Conservation (phyloP, 2,797 vertebrate genomes). For the Cirrhinus molitorella region DNA sequence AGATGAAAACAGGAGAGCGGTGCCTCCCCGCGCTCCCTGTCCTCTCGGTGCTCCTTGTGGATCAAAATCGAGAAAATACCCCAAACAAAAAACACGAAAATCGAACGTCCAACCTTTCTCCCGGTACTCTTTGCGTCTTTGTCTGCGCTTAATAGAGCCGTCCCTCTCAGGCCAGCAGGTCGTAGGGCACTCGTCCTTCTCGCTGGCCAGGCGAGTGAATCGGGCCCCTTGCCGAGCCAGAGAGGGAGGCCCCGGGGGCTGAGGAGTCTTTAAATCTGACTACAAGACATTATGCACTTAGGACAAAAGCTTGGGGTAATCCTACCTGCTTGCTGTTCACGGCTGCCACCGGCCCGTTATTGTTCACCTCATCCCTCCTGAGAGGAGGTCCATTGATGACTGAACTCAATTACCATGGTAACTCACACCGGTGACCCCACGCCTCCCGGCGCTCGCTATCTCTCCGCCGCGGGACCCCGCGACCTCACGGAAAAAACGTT, state of each 20-base stretch:
- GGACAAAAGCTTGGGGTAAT: slow-evolving; percentile 95
- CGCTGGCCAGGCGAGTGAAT: slow-evolving; percentile 84
- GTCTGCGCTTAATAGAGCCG: slow-evolving; percentile 59
- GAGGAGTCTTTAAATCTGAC: slow-evolving; percentile 97
- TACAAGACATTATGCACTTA: slow-evolving; percentile 95
- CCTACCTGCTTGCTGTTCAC: slow-evolving; percentile 98
- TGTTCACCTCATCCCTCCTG: slow-evolving; percentile 88
- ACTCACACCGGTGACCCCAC: slow-evolving; percentile 89
- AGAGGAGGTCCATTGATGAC: slow-evolving; percentile 91
- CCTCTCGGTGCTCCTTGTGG: not conserved
- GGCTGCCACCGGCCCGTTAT: slow-evolving; percentile 93
- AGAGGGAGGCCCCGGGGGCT: slow-evolving; percentile 83
- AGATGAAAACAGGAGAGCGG: slow-evolving; percentile 76
- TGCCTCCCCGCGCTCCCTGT: slow-evolving; percentile 35
- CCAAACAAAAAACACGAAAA: slow-evolving; percentile 46
- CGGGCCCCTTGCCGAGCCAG: slow-evolving; percentile 86
- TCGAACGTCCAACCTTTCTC: slow-evolving; percentile 66
- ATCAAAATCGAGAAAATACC: slow-evolving; percentile 35
- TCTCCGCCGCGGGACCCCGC: slow-evolving; percentile 76
- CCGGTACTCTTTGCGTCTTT: slow-evolving; percentile 63
- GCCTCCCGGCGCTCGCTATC: slow-evolving; percentile 72
- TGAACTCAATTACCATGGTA: slow-evolving; percentile 97
- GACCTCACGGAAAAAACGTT: slow-evolving; percentile 79
- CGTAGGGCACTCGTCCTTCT: slow-evolving; percentile 75
- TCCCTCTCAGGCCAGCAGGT: slow-evolving; percentile 49